These are phyloP conservation scores for Chitala chitala DNA, from an alignment of 2,113 vertebrate genomes.

Conservation along the genomic window DNA sequence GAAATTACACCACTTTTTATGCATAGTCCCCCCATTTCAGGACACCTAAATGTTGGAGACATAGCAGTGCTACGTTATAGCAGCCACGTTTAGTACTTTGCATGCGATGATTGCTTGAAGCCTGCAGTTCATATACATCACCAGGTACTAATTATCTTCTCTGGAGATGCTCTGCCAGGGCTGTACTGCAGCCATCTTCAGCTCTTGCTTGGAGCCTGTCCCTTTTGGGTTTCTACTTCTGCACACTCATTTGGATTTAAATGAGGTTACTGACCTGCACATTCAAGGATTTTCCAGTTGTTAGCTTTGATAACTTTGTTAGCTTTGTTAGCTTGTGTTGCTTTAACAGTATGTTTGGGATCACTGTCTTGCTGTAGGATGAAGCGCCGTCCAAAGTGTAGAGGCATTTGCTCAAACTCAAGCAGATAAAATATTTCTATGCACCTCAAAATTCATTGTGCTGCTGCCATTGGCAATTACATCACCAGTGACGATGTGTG, in stretches of 20 bases:
- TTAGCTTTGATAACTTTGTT: no score
- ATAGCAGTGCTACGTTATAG: no score
- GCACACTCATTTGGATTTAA: not conserved
- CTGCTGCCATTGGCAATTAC: not conserved
- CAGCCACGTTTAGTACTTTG: no score
- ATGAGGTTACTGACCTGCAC: not conserved
- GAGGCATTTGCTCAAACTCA: not conserved
- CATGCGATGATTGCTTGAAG: no score
- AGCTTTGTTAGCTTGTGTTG: no score
- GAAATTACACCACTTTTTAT: no score
- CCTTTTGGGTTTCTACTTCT: not conserved
- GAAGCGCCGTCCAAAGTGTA: not conserved
- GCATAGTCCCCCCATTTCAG: no score
- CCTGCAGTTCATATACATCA: constrained; percentile 11
- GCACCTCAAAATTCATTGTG: not conserved
- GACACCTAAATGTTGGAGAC: no score
- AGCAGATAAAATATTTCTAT: not conserved
- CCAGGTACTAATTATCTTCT: not conserved
- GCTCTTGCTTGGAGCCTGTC: not conserved
- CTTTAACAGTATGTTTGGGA: not conserved
- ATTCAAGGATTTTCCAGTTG: not conserved
- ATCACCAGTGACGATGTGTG: not conserved
- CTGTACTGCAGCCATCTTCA: constrained; percentile 2
- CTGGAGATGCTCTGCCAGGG: not conserved
- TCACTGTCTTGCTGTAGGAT: not conserved